phyloP scores from a whole-genome alignment of 2,797 vertebrate genomes.

The Strix occidentalis region DNA sequence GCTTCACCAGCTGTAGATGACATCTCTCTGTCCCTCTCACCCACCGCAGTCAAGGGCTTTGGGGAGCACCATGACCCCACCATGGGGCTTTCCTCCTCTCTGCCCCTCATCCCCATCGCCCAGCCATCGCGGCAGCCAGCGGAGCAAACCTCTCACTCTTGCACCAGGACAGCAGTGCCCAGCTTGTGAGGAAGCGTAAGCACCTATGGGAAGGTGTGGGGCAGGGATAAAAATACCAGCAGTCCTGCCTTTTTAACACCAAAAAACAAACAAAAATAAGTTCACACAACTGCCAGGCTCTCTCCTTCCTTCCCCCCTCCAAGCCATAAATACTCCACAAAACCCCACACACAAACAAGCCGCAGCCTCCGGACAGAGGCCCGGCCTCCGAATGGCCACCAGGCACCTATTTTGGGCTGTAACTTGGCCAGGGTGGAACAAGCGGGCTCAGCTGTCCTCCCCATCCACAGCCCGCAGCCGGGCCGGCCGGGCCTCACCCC shows the following conservation, averaged over 20 bases:
- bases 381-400: neutral
- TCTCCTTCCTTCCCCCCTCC: neutral
- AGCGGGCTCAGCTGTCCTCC: constrained; percentile 65
- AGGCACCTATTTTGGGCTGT: constrained; percentile 69
- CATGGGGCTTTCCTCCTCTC: neutral
- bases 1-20: neutral
- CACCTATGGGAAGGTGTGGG: neutral
- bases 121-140: fast-evolving
- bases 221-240: neutral
- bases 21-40: neutral
- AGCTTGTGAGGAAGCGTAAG: fast-evolving
- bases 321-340: constrained; percentile 47
- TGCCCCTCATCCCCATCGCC: neutral
- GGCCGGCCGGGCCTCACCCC: neutral
- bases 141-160: neutral
- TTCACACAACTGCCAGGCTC: neutral
- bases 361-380: neutral
- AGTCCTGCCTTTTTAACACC: neutral
- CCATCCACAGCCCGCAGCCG: constrained; percentile 40
- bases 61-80: fast-evolving
- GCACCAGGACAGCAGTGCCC: neutral
- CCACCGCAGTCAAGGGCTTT: fast-evolving
- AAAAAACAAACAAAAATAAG: neutral
- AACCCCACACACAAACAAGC: constrained; percentile 22
- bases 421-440: constrained; percentile 18